Percentiles rank a stretch among this genome's conserved stretches.
phyloP scores from a whole-genome alignment of 2,888 invertebrate genomes.

The Platypus cylindrus region DNA sequence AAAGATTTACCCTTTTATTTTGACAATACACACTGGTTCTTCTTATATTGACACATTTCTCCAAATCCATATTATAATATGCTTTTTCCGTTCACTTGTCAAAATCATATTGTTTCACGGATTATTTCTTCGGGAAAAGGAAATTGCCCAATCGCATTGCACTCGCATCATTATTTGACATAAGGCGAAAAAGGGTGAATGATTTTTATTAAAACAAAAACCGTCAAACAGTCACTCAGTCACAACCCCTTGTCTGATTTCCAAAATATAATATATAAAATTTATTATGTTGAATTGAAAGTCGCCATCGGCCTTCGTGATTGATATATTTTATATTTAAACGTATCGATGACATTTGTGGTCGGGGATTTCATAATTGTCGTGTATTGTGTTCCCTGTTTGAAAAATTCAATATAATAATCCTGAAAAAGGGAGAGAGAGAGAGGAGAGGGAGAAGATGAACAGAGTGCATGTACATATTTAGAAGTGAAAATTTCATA shows the following conservation, averaged over 20 bases:
- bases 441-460: too few relatives aligned
- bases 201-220: constrained; percentile 26
- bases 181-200: constrained; percentile 11
- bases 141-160: constrained; percentile 7
- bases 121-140: constrained; percentile 2
- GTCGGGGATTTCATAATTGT: constrained; percentile 32
- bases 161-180: constrained; percentile 5
- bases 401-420: constrained; percentile 30
- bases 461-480: too few relatives aligned
- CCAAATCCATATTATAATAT: too few relatives aligned
- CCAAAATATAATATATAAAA: too few relatives aligned
- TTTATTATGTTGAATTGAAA: constrained; percentile 22
- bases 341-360: constrained; percentile 31
- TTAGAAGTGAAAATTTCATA: constrained; percentile 25
- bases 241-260: constrained; percentile 18
- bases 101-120: constrained; percentile 1
- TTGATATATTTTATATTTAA: constrained; percentile 34
- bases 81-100: too few relatives aligned
- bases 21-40: too few relatives aligned
- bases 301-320: constrained; percentile 21
- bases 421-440: too few relatives aligned
- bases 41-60: too few relatives aligned
- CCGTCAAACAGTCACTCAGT: too few relatives aligned
- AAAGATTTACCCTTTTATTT: too few relatives aligned
- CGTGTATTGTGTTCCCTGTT: constrained; percentile 29